These are phyloP conservation scores for Andrena fulva DNA, from an alignment of 2,888 invertebrate genomes.

Conservation along the genomic window DNA sequence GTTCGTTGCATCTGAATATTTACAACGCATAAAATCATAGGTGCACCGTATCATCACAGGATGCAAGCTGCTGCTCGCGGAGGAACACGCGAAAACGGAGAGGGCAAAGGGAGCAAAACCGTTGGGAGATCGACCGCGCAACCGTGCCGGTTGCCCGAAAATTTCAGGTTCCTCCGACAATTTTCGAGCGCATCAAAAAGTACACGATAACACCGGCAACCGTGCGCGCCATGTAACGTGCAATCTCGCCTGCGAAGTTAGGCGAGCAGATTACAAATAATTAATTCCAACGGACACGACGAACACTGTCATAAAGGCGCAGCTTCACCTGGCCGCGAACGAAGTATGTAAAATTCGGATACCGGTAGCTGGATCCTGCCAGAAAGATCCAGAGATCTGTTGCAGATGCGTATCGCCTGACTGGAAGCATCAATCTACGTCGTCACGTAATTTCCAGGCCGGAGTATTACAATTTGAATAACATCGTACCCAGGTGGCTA, in stretches of 20 bases:
- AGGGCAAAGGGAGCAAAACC: no score
- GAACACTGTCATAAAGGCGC: conserved; percentile 35
- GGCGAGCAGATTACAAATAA: conserved; percentile 59
- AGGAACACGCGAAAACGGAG: conserved; percentile 7
- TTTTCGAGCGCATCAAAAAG: conserved; percentile 24
- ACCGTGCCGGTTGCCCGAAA: neutral
- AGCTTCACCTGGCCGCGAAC: conserved; percentile 36
- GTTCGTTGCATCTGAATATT: conserved; percentile 27
- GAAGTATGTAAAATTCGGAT: conserved; percentile 60
- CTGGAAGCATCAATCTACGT: conserved; percentile 21
- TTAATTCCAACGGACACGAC: conserved; percentile 45
- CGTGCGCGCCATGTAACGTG: conserved; percentile 29
- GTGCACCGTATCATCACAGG: conserved; percentile 45
- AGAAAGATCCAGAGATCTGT: conserved; percentile 32
- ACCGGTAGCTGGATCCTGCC: conserved; percentile 56
- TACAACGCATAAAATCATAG: conserved; percentile 25
- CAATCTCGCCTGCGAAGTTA: conserved; percentile 51
- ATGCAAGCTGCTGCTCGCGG: conserved; percentile 13
- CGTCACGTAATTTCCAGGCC: neutral
- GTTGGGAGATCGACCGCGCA: neutral
- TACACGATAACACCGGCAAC: conserved; percentile 33
- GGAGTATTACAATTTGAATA: conserved; percentile 3
- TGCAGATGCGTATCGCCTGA: conserved; percentile 52
- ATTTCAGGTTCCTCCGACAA: conserved; percentile 47
- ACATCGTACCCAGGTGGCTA: neutral